Conservation (phyloP, 30 jellyfish, hydroid and myxozoan species). For the Turritopsis rubra region DNA sequence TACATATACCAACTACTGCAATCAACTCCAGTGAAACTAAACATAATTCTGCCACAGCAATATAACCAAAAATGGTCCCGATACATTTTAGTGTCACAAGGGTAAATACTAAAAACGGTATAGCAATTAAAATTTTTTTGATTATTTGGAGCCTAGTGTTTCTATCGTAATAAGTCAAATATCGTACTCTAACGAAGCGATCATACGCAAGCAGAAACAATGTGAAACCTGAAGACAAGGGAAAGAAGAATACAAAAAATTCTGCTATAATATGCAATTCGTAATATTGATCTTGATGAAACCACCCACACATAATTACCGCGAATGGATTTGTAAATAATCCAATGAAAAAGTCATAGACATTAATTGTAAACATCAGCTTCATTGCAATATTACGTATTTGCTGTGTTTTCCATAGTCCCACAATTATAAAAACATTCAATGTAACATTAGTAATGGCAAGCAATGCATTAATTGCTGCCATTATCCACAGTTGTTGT, state of each 20-base stretch:
- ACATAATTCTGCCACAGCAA: not conserved
- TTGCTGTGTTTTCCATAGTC: not conserved
- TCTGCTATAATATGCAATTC: not conserved
- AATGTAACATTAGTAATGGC: not conserved
- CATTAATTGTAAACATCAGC: not conserved
- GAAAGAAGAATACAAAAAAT: not conserved
- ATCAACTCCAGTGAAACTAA: not conserved
- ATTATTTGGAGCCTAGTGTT: not conserved
- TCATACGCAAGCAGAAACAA: not conserved
- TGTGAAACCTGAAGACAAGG: not conserved
- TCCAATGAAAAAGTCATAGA: not conserved
- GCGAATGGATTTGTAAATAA: not conserved
- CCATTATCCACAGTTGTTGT: not conserved
- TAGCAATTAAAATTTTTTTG: not conserved
- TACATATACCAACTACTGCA: not conserved
- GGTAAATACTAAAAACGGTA: not conserved
- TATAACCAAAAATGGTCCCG: not conserved
- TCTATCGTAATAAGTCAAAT: not conserved
- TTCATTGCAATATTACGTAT: not conserved
- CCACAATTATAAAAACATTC: not conserved
- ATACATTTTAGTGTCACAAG: not conserved
- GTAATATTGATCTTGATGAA: not conserved
- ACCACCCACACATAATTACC: not conserved
- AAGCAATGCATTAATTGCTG: not conserved
- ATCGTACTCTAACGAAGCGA: not conserved